Evolutionary conservation across 2,888 invertebrate species (phyloP), one percentile per base, ranked within the genome.

Genomic region (Metallyticus violacea): DNA sequence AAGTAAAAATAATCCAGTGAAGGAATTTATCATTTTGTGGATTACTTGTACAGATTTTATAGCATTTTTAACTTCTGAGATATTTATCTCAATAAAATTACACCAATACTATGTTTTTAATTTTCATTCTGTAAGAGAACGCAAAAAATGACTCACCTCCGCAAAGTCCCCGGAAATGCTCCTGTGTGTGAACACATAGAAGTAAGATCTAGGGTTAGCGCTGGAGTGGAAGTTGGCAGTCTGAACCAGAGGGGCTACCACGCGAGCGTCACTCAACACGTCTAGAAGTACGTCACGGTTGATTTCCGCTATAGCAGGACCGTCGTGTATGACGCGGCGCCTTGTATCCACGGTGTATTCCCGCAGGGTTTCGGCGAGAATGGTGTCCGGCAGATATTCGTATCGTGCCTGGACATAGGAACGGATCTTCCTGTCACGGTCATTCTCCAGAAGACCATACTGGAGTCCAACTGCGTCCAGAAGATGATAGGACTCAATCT

Each of bases 171-270:
- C 96, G 90, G 96, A 95, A 88, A 95, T 93, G 87, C 96, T 97
- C 89, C 96, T 96, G 91, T 98, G 97, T 6, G 96, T 95, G 90
- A 97, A 97, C 29, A 97, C 96, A 90, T 97, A 98, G 93, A 98
- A 97, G 91, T 96, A 97, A 86, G 96, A 96, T 90, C 95, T 95
- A 0, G 94, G 93, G 92, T 97, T 96, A 29, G 95, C 94, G 89
- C 94, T 94, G 5, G 96, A 94, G 90, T 97, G 97, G 91, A 96
- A 95, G 91, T 95, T 94, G 26, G 95, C 96, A 88, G 95, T 95
- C 91, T 95, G 94, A 88, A 97, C 93, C 89, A 97, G 92, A 0
- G 98, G 98, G 0, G 97, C 96, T 27, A 97, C 94, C 26, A 97
- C 96, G 87, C 97, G 94, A 7, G 97, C 97, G 92, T 99, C 98